Evolutionary conservation across 2,888 invertebrate genomes (phyloP).

Genomic region (Eudemis profundana): DNA sequence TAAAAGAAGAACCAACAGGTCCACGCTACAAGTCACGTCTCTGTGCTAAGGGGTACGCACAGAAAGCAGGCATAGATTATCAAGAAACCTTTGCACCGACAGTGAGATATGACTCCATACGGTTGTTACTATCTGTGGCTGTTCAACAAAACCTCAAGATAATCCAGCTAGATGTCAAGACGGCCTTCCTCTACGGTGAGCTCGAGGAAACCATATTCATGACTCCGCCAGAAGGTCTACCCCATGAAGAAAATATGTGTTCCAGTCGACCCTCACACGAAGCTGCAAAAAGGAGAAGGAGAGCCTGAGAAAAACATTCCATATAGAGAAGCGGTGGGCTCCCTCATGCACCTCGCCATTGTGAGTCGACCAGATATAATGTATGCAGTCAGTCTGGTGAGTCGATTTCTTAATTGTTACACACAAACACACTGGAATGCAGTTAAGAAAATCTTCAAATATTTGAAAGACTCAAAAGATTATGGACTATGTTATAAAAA

Average conservation of each 20-base stretch:
- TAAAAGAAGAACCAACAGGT: conserved; percentile 48
- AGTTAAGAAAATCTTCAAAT: conserved; percentile 1
- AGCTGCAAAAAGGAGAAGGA: conserved; percentile 11
- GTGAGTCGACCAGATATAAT: not conserved
- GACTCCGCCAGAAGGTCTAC: not conserved
- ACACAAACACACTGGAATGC: conserved; percentile 7
- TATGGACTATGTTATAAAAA: not conserved
- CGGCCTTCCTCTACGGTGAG: not conserved
- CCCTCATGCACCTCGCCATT: conserved; percentile 1
- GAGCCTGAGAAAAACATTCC: conserved; percentile 15
- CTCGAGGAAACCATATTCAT: conserved; percentile 13
- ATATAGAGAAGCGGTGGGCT: conserved; percentile 25
- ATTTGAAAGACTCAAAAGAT: not conserved
- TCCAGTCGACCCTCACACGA: conserved; percentile 26
- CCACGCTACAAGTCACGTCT: conserved; percentile 48
- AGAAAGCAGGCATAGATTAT: conserved; percentile 43
- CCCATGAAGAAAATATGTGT: conserved; percentile 3
- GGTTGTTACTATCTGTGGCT: conserved; percentile 21
- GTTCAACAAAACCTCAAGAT: conserved; percentile 1
- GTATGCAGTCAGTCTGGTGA: conserved; percentile 1
- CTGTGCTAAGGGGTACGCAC: conserved; percentile 49
- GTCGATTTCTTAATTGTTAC: conserved; percentile 1
- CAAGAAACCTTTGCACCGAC: conserved; percentile 47
- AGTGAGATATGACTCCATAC: conserved; percentile 48
- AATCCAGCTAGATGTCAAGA: not conserved